phyloP scores from a whole-genome alignment of 2,113 vertebrate genomes.

The Syrmaticus mikado region DNA sequence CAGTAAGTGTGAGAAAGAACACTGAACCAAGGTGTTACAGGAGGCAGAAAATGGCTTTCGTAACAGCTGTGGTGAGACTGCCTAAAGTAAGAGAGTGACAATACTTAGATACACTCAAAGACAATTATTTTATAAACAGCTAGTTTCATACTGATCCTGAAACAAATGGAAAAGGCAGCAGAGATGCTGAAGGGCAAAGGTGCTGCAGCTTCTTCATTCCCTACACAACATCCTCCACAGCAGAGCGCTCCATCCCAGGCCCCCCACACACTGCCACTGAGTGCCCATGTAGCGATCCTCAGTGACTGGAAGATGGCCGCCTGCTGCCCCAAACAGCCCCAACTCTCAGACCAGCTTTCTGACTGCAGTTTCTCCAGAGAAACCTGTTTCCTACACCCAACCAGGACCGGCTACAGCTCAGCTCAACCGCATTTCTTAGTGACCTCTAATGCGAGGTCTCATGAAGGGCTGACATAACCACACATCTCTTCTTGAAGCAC shows the following conservation, averaged over 20 bases:
- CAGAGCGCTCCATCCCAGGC: rapidly evolving
- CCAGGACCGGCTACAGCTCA: neutral
- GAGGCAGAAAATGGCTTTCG: neutral
- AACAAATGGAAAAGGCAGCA: neutral
- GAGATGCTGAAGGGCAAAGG: neutral
- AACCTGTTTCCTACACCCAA: neutral
- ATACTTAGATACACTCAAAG: neutral
- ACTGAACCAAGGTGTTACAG: neutral
- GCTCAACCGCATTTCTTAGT: neutral
- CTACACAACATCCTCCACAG: neutral
- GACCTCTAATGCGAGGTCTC: neutral
- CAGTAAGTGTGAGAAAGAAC: neutral
- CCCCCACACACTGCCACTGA: rapidly evolving
- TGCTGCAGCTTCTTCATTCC: neutral
- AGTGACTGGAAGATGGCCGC: neutral
- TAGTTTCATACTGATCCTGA: neutral
- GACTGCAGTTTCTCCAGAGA: neutral
- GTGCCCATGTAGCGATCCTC: rapidly evolving
- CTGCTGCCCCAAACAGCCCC: neutral
- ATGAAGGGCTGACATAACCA: no score
- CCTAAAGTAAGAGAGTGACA: neutral
- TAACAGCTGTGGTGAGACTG: neutral
- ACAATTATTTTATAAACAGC: conserved; percentile 38
- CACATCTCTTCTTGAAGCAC: neutral
- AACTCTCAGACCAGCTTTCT: neutral